Conservation (phyloP, 1,140 invertebrate genomes). For the Drosophila bocqueti region DNA sequence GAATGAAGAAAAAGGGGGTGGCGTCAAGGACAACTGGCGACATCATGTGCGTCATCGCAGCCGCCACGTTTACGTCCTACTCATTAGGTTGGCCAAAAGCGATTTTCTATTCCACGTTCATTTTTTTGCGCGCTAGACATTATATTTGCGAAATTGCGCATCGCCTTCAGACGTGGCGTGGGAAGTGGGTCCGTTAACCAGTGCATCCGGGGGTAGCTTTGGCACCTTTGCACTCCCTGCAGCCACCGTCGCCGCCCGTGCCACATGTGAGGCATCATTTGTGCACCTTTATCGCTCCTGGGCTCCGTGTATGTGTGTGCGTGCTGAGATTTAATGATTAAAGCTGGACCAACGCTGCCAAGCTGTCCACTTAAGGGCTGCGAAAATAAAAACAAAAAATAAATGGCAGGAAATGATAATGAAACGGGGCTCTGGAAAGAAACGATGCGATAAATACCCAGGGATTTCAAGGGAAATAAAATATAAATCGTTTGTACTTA, state of each 20-base stretch:
- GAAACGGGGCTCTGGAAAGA: neutral
- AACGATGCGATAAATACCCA: constrained; percentile 17
- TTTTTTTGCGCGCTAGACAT: constrained; percentile 18
- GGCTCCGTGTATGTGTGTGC: constrained; percentile 19
- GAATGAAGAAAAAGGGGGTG: neutral
- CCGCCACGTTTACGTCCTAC: constrained; percentile 61
- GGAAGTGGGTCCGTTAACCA: constrained; percentile 10
- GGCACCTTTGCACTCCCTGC: constrained; percentile 40
- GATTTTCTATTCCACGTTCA: constrained; percentile 16
- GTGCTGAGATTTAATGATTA: constrained; percentile 78
- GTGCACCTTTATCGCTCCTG: constrained; percentile 74
- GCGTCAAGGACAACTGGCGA: constrained; percentile 79
- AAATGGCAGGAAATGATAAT: constrained; percentile 27
- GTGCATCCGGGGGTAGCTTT: constrained; percentile 69
- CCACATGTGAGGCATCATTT: constrained; percentile 29
- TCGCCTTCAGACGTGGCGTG: constrained; percentile 34
- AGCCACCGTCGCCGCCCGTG: neutral
- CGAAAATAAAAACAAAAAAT: constrained; percentile 41
- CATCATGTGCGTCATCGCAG: constrained; percentile 77
- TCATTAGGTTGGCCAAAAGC: constrained; percentile 68
- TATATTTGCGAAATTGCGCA: constrained; percentile 71
- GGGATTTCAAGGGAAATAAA: neutral
- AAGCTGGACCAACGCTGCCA: constrained; percentile 47
- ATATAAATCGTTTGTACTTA: neutral
- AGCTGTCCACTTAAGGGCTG: constrained; percentile 58